Evolutionary conservation across 2,888 invertebrate species (phyloP), one percentile per base, ranked within the genome.

Genomic region (Geophilus truncorum): DNA sequence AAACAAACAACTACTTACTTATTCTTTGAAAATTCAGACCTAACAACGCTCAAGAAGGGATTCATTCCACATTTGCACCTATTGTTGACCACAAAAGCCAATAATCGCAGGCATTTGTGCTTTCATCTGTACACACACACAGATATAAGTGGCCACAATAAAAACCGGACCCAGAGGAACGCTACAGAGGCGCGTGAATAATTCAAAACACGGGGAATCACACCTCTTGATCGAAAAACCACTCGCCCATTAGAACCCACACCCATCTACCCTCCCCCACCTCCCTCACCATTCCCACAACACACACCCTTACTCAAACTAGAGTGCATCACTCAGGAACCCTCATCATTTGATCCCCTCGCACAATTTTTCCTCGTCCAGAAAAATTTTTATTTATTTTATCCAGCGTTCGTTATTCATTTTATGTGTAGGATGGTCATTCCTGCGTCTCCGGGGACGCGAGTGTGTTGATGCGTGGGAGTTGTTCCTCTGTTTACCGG

Each of bases 121-220:
- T 51, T 28, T 28, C 70, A 70, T 51, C 51, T 9, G 5, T 51
- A 51, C 18, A 51, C 18, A n/a, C 25, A 70, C 18, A n/a, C 25
- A 70, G 70, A 70, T 70, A 70, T 70, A 70, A 70, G 70, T 70
- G 70, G 70, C 70, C 70, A 70, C 70, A 70, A 70, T 70, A 70
- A 70, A 70, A 70, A 70, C 25, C 70, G n/a, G 70, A 28, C 70
- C 70, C 70, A 25, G 28, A 70, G 70, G 70, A 70, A 70, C 70
- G 70, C 70, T 70, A 70, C 12, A 28, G 28, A 25, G 28, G 9
- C 70, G 70, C 70, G 70, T 70, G 70, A 70, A 70, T 70, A 70
- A 70, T 70, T 70, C 70, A 70, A 28, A 70, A 70, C 70, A 70
- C 70, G 70, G 70, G 70, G 70, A 70, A 70, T 70, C 70, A 70